Conservation (phyloP, 2,888 invertebrate species). For the Acronicta aceris region DNA sequence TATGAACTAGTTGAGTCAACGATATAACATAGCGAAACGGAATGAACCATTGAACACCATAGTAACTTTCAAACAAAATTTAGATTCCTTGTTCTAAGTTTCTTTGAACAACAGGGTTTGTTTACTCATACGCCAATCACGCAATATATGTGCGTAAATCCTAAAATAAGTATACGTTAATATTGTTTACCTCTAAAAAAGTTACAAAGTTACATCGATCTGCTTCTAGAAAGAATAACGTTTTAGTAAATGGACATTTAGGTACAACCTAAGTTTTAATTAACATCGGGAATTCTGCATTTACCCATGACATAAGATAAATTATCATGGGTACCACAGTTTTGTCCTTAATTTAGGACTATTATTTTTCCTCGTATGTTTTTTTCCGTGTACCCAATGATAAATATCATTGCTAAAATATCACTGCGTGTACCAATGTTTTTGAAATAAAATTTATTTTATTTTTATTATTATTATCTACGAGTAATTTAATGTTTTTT, state of each 20-base stretch:
- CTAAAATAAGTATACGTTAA: constrained; percentile 3
- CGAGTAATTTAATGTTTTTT: too few relatives aligned
- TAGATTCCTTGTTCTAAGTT: constrained; percentile 40
- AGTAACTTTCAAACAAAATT: constrained; percentile 30
- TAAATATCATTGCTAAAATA: too few relatives aligned
- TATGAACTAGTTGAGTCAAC: neutral
- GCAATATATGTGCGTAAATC: constrained; percentile 25
- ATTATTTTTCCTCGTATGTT: too few relatives aligned
- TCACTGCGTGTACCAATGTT: too few relatives aligned
- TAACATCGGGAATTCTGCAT: too few relatives aligned
- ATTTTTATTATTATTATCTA: too few relatives aligned
- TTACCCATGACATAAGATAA: too few relatives aligned
- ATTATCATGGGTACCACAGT: too few relatives aligned
- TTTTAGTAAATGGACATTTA: neutral
- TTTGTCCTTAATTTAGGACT: too few relatives aligned
- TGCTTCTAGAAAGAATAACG: constrained; percentile 5
- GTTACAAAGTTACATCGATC: constrained; percentile 5
- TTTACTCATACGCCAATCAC: constrained; percentile 50
- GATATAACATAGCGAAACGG: neutral
- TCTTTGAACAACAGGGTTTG: constrained; percentile 47
- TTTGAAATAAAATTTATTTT: too few relatives aligned
- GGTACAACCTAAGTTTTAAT: neutral
- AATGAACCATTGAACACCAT: constrained; percentile 18
- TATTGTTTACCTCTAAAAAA: constrained; percentile 2
- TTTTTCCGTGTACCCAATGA: too few relatives aligned